Conservation (phyloP, 2,797 vertebrate species). For the Strix occidentalis region DNA sequence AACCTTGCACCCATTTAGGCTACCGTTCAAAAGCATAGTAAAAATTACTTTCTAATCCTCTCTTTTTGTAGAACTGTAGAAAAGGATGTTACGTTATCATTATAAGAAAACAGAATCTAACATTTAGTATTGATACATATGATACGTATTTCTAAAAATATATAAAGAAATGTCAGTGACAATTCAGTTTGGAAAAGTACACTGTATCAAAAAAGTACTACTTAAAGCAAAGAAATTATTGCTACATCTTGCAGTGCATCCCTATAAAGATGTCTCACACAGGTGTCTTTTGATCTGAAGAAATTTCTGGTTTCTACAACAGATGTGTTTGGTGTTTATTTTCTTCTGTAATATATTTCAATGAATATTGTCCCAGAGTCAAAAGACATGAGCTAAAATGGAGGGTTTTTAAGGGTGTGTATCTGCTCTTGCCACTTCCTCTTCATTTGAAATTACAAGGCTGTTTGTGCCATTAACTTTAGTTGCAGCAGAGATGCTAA, state of each 20-base stretch:
- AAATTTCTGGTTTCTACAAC: background rate
- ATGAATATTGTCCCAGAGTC: background rate
- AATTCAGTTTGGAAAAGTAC: background rate
- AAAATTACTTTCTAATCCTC: background rate
- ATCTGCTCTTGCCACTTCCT: background rate
- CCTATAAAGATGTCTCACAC: background rate
- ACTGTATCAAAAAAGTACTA: background rate
- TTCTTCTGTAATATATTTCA: background rate
- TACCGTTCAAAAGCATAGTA: background rate
- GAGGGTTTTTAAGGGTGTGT: background rate
- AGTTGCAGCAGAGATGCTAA: background rate
- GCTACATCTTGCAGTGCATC: background rate
- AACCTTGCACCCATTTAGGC: background rate
- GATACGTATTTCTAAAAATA: background rate
- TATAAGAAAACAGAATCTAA: background rate
- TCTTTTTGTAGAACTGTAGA: background rate
- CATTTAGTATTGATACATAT: background rate
- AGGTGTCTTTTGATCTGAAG: background rate
- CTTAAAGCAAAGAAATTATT: background rate
- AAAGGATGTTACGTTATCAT: background rate
- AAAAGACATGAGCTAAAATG: background rate
- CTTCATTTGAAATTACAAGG: background rate
- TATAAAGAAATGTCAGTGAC: background rate
- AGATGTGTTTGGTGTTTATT: background rate
- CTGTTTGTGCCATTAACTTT: background rate